Base-by-base conservation (phyloP, 2,888 invertebrate species). In the Andricus curvator region DNA sequence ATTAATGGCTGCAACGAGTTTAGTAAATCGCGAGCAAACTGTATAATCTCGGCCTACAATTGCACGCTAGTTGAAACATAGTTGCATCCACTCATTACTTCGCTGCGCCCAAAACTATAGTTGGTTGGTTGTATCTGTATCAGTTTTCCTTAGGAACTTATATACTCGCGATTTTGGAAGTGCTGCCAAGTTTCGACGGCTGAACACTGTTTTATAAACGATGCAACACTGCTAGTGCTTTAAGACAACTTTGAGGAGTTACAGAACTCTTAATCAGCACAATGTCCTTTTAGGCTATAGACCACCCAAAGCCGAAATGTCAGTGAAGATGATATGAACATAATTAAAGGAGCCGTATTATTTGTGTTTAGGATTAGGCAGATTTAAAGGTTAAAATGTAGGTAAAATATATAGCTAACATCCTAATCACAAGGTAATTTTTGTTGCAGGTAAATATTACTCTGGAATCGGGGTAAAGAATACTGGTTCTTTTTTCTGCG, bases 221-320 rank as follows among this genome's bases (percentile, higher is more conserved):
- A 74, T 56, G 74, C n/a, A 56, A n/a, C 33, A 74, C 33, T 37
- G 20, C n/a, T n/a, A 56, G 56, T 74, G n/a, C 56, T 74, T 74
- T 56, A 29, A 56, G 74, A 33, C 56, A 74, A 74, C 56, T 74
- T 74, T 56, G 11, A 56, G 29, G 56, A 33, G 74, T 29, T 74
- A n/a, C 74, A 56, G 29, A 56, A 74, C 56, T 74, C 33, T 51
- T 33, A 74, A 74, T 74, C 51, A 74, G 74, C 29, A 74, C 56
- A 74, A 74, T 74, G 33, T 56, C 51, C 56, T 22, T 15, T 56
- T 20, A 29, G 6, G 48, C 4, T 48, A 0, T 5, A 17, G 2
- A 48, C 48, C 17, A 48, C 3, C 6, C 48, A 48, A 48, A 48
- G 6, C 4, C 17, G 17, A 48, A 48, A 17, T 48, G 48, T 48